Evolutionary conservation across 2,888 invertebrate species (phyloP), one percentile per base, ranked within the genome.

Genomic region (Sinodicranocentrus sp.): DNA sequence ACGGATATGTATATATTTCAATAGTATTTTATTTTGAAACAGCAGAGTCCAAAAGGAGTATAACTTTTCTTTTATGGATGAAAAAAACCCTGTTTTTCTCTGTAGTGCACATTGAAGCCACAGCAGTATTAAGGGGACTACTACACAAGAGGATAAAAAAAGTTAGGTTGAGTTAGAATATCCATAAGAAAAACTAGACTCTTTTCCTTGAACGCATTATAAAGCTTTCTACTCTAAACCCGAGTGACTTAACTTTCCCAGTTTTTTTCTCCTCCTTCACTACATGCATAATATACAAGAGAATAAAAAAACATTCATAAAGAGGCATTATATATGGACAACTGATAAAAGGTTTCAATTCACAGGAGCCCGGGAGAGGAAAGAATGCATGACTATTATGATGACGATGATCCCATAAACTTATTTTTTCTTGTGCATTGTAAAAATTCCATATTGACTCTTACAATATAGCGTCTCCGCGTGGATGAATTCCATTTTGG

Each of bases 341-440:
- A 59, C 54, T 57, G 78, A 78, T 78, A 78, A 77, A 78, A 70
- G 52, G 54, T 78, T 70, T 70, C 70, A 70, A 78, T 78, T 68
- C 70, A 70, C 70, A 59, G 39, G 57, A 61, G 39, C 6, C 3
- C 5, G n/a, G 17, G 15, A 17, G 17, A 33, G 63, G n/a, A 63
- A 19, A 21, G 70, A 70, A 28, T 25, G 52, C 54, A 48, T 61
- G 33, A 44, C 43, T 28, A 78, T 70, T 57, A 59, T 78, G 44
- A 78, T 78, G 28, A 61, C 15, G 26, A 63, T 63, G 33, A 63
- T 63, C 33, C 5, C 25, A 63, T 39, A 25, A 59, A 59, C 59
- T 59, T 59, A 15, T 59, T 68, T 78, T 76, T 70, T 61, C 10
- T 57, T 57, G 23, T 78, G 59, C 61, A 78, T 78, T 78, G 68